Conservation (phyloP, 2,113 vertebrate genomes). For the Phocoena phocoena region DNA sequence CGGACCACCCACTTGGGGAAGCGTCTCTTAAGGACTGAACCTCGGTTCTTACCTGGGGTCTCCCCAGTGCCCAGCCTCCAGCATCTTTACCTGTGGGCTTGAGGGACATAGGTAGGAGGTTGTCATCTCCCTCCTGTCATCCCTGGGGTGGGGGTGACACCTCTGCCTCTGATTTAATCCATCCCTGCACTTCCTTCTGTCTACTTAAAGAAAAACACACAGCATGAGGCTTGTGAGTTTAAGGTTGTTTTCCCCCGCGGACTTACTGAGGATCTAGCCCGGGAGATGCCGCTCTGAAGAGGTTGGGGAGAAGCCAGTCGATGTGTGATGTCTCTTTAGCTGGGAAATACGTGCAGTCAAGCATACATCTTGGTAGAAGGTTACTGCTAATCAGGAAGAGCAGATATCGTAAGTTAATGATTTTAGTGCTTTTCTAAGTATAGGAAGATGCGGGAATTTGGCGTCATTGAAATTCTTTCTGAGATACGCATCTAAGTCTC, state of each 20-base stretch:
- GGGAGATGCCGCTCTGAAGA: background rate
- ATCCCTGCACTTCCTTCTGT: background rate
- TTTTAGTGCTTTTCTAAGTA: background rate
- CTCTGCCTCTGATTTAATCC: background rate
- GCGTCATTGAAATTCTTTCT: background rate
- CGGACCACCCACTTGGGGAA: background rate
- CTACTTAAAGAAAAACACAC: background rate
- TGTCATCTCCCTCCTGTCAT: background rate
- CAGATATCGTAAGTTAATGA: background rate
- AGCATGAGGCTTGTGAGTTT: background rate
- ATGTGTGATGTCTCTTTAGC: background rate
- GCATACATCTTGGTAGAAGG: no score
- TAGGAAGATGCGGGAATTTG: background rate
- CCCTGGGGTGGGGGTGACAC: background rate
- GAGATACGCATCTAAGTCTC: background rate
- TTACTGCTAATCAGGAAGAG: background rate
- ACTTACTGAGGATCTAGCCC: background rate
- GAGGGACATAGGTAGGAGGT: no score
- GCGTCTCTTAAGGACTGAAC: background rate
- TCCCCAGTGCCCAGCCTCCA: background rate
- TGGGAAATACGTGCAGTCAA: background rate
- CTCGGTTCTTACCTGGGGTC: background rate
- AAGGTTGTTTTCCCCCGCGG: no score
- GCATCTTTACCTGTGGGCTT: background rate
- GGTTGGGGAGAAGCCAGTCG: background rate